phyloP scores from a whole-genome alignment of 2,113 vertebrate genomes.

The Asarcornis scutulata region DNA sequence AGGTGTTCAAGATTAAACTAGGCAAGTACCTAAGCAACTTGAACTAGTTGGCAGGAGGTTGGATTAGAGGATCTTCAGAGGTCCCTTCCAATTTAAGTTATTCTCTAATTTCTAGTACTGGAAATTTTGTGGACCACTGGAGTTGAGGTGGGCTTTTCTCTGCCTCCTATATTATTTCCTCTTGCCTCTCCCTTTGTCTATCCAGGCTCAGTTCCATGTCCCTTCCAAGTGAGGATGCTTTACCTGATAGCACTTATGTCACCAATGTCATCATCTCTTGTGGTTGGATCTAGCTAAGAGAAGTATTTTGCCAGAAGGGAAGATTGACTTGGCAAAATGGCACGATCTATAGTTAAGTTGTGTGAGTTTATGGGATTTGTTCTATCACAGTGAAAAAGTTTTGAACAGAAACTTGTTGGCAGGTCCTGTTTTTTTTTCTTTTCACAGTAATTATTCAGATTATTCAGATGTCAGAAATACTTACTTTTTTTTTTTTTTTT shows the following conservation, averaged over 20 bases:
- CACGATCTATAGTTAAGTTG: not conserved
- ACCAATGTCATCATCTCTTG: not conserved
- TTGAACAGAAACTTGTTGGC: not conserved
- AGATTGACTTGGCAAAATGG: not conserved
- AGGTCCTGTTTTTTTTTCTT: not conserved
- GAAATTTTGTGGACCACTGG: not conserved
- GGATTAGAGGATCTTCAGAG: not conserved
- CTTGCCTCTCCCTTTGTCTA: not conserved
- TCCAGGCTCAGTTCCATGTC: not conserved
- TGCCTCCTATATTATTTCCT: not conserved
- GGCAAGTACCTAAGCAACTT: not conserved
- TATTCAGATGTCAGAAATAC: not conserved
- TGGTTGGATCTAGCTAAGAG: not conserved
- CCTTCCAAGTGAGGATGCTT: not conserved
- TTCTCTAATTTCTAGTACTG: not conserved
- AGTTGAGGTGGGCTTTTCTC: not conserved
- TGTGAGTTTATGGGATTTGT: not conserved
- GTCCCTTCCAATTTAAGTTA: not conserved
- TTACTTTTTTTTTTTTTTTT: not conserved
- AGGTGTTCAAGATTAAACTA: not conserved
- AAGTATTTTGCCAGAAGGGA: not conserved
- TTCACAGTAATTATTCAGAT: not conserved
- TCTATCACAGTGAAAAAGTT: not conserved
- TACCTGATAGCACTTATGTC: not conserved
- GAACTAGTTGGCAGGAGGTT: not conserved